Base-by-base conservation (phyloP, 2,113 vertebrate genomes). In the Scalopus aquaticus region DNA sequence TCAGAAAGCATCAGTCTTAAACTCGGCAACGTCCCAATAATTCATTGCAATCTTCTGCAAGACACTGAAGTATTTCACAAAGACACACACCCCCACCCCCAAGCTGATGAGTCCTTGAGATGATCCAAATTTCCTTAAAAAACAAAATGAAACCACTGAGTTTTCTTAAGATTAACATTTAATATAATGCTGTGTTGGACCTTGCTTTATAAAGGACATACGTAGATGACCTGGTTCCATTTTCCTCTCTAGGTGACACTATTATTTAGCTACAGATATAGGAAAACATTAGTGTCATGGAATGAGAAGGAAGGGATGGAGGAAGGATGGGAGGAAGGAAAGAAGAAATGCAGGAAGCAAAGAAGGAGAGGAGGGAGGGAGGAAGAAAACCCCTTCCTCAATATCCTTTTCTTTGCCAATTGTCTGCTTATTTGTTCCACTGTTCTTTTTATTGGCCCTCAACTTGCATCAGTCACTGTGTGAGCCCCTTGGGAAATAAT, bases 1-100 rank as follows among this genome's bases (percentile, higher is more conserved):
- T 95, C 96, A 92, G 83, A 76, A 91, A 90, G 79, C 96, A 90
- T 62, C 83, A 0, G 49, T 89, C 93, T 93, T 89, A 94, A 96
- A 92, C 80, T 64, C 79, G 17, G 65, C 83, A 37, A 30, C 6
- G 91, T 95, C 83, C 95, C 91, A 73, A 62, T 92, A 84, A 97
- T 85, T 85, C 97, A 96, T 9, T 32, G 73, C 86, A 62, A 35
- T 92, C 86, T 70, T 93, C 79, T 44, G 70, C 46, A 58, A 93
- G 94, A 56, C 65, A 51, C 72, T 24, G 3, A 46, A 56, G 81
- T 79, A 30, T 86, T 81, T 94, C 82, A 88, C 30, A 37, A 95
- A 93, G 77, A 74, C 72, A 19, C 26, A n/a, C 79, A 51, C 73
- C 46, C 3, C 37, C 3, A 32, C 77, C 24, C 15, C 44, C 17